Evolutionary conservation across 92 coral and sea anemone genomes (phyloP), one percentile per base, ranked within the genome.

Genomic region (Bergia puertoricense): DNA sequence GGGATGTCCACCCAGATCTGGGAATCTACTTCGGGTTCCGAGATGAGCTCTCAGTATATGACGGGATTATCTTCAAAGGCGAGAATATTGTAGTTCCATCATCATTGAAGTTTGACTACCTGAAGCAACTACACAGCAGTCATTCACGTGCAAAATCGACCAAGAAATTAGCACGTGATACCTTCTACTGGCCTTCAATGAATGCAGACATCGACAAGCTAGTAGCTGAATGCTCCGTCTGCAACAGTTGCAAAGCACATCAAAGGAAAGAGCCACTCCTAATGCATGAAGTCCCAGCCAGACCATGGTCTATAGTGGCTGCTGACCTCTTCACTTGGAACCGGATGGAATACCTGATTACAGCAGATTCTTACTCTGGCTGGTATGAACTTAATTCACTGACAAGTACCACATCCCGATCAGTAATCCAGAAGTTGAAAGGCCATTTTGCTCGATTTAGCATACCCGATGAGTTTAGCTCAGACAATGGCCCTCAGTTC

Each of bases 401-500:
- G 73, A 75, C 30, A 9, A 43, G 2, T 30, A 36, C 7, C 76
- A 72, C 43, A 30, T 40, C 43, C 30, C 30, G 15, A 76, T 16
- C 40, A 13, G 15, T 76, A 37, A 42, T 76, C 36, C 43, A 14
- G 43, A 45, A 37, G 20, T 37, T 20, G 43, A 78, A 85, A 73
- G 85, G 50, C n/a, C 86, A 86, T 40, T 85, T 90, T 38, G 89
- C 89, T 22, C 85, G 57, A 18, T 82, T 44, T 75, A 81, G 91
- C 5, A 37, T 90, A 18, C 89, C 89, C 11, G 75, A 41, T 39
- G n/a, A n/a, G n/a, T n/a, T n/a, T n/a, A n/a, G n/a, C n/a, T n/a
- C n/a, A n/a, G n/a, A n/a, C n/a, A n/a, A 86, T 85, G 81, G 92
- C 8, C 82, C 92, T 10, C 89, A 90, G 68, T 89, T 89, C 65